Evolutionary conservation across 2,797 vertebrate genomes (phyloP), one percentile per base, ranked within the genome.

Genomic region (Alca torda): DNA sequence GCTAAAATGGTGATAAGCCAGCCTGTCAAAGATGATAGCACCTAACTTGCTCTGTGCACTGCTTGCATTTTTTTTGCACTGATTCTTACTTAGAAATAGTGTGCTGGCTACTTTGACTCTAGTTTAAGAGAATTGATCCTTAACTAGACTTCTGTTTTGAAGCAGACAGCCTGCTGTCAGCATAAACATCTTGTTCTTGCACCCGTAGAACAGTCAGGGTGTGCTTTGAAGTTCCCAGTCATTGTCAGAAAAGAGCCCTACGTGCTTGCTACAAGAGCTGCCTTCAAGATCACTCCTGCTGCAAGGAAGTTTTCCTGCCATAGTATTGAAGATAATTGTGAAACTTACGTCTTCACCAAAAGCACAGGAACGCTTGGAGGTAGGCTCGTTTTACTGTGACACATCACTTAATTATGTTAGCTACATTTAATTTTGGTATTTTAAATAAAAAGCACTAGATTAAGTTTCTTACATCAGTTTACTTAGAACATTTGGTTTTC

Each of bases 281-380:
- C 19, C 64, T 67, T 87, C 57, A 87, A 67, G 26, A 74, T 67
- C 16, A 16, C 7, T 37, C 16, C 37, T 50, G 11, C 48, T 67
- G 39, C 48, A 87, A 60, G 19, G 41, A 90, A 6, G 16, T 50
- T 74, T 77, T 78, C 30, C 57, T 81, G 48, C 23, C 14, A 13
- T 57, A 54, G 10, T 26, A 19, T 2, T 77, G 33, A 65, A 33
- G 39, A 60, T 16, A 5, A 33, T 60, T 0, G 0, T 56, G 61
- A 81, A 84, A 84, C 28, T 56, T 48, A 10, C 0, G 1, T 73
- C 35, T 88, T 93, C 50, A 56, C 24, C 20, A 72, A 64, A 90
- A 74, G 33, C 48, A 50, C 10, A 31, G 4, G 16, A 87, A 39
- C 9, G 10, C 20, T 63, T 85, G 13, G 48, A 87, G 43, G 54